phyloP scores from a whole-genome alignment of 2,888 invertebrate genomes.

The Drosophila colorata region DNA sequence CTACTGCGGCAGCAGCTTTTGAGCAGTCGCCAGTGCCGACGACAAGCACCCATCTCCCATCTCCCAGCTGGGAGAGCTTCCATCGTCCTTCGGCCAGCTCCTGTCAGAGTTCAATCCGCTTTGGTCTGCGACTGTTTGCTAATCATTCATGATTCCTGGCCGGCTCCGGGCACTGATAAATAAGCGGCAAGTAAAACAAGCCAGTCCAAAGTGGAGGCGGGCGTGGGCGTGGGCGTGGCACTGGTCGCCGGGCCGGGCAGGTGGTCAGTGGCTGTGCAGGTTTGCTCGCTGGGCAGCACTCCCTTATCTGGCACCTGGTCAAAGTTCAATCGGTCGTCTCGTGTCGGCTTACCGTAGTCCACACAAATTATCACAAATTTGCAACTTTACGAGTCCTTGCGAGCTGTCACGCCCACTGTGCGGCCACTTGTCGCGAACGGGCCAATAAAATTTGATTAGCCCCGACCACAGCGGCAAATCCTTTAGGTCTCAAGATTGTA shows the following conservation, averaged over 20 bases:
- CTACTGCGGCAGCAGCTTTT: constrained; percentile 45
- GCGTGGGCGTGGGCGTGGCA: background rate
- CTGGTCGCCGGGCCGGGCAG: background rate
- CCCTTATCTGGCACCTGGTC: constrained; percentile 38
- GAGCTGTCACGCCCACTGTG: constrained; percentile 16
- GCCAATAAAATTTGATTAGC: constrained; percentile 76
- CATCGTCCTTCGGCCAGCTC: background rate
- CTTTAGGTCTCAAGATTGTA: constrained; percentile 38
- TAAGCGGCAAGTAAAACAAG: constrained; percentile 66
- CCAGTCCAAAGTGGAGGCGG: constrained; percentile 7
- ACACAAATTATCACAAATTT: constrained; percentile 29
- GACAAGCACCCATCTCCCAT: background rate
- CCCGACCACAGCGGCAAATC: constrained; percentile 35
- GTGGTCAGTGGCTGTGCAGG: constrained; percentile 6
- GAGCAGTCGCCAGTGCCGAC: constrained; percentile 10
- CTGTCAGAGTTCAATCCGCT: constrained; percentile 34
- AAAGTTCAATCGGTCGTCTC: constrained; percentile 60
- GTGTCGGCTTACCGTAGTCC: constrained; percentile 50
- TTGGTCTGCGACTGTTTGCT: constrained; percentile 56
- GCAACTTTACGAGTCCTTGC: constrained; percentile 13
- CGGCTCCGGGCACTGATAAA: constrained; percentile 53
- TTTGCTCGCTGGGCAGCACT: too few relatives aligned
- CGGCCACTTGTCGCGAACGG: constrained; percentile 48
- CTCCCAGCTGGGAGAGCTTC: background rate
- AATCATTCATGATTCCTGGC: constrained; percentile 66